phyloP scores from a whole-genome alignment of 2,113 vertebrate species.

The Lasiurus cinereus region DNA sequence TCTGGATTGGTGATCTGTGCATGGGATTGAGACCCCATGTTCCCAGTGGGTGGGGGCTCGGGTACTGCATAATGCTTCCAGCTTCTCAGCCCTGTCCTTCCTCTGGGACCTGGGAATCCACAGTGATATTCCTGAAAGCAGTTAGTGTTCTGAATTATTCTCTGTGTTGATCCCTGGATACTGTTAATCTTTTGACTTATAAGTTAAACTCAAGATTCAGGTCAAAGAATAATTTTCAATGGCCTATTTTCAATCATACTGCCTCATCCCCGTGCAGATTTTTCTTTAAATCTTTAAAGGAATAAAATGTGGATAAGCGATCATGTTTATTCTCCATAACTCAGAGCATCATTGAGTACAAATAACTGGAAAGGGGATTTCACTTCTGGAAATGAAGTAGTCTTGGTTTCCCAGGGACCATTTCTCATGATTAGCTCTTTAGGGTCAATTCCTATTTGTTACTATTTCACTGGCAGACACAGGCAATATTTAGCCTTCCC shows the following conservation, averaged over 20 bases:
- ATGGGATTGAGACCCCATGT: too few relatives aligned
- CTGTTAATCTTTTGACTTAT: too few relatives aligned
- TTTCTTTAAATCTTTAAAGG: background rate
- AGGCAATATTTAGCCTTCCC: background rate
- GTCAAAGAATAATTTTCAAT: too few relatives aligned
- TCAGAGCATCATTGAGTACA: background rate
- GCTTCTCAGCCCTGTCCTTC: too few relatives aligned
- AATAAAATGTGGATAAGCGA: background rate
- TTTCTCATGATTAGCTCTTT: background rate
- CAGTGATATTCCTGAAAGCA: slow-evolving; percentile 21
- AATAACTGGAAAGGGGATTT: background rate
- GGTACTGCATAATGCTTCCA: too few relatives aligned
- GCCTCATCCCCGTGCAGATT: too few relatives aligned
- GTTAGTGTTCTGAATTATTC: slow-evolving; percentile 16
- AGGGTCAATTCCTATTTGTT: background rate
- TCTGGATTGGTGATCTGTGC: too few relatives aligned
- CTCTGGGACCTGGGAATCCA: background rate
- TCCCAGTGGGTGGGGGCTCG: too few relatives aligned
- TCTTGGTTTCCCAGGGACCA: background rate
- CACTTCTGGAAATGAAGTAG: background rate
- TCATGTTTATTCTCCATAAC: background rate
- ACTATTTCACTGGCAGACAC: fast-evolving
- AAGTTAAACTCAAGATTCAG: too few relatives aligned
- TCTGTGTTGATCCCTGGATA: background rate
- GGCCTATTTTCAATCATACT: too few relatives aligned